A percentile compares a stretch with the other conserved stretches of the same genome.
Evolutionary conservation across 2,888 invertebrate species (phyloP).

Genomic region (Orthonevra nobilis): DNA sequence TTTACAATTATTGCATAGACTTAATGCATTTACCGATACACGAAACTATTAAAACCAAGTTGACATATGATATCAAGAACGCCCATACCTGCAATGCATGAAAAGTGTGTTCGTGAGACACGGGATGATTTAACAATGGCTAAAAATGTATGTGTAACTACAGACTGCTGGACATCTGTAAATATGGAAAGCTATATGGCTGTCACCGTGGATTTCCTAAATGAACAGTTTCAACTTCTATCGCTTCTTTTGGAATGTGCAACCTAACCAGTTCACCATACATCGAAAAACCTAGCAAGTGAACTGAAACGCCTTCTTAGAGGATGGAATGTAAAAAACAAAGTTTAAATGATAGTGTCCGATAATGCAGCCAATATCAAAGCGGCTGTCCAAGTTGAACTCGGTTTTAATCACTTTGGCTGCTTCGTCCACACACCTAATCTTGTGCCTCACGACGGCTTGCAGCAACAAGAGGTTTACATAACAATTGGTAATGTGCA

Average conservation of each 20-base stretch:
- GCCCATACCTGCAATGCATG: neutral
- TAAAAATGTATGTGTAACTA: conserved; percentile 2
- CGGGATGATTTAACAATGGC: neutral
- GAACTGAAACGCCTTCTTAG: conserved; percentile 15
- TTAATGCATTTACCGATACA: too few species aligned
- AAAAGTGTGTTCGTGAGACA: conserved; percentile 5
- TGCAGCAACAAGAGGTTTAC: conserved; percentile 34
- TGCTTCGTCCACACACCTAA: conserved; percentile 69
- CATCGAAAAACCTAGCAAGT: conserved; percentile 3
- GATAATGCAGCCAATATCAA: conserved; percentile 63
- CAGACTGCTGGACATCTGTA: conserved; percentile 33
- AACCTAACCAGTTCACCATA: conserved; percentile 6
- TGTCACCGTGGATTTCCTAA: conserved; percentile 15
- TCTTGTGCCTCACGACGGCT: conserved; percentile 46
- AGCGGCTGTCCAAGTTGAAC: conserved; percentile 52
- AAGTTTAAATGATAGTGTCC: conserved; percentile 73
- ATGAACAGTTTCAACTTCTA: neutral
- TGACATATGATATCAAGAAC: neutral
- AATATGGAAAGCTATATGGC: conserved; percentile 25
- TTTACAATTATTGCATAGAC: too few species aligned
- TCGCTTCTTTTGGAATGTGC: neutral
- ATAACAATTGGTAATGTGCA: neutral
- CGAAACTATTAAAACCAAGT: too few species aligned
- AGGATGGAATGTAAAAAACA: conserved; percentile 46
- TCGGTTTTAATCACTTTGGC: conserved; percentile 68